Base-by-base conservation (phyloP, 2,888 invertebrate genomes). In the Heliconius charithonia region DNA sequence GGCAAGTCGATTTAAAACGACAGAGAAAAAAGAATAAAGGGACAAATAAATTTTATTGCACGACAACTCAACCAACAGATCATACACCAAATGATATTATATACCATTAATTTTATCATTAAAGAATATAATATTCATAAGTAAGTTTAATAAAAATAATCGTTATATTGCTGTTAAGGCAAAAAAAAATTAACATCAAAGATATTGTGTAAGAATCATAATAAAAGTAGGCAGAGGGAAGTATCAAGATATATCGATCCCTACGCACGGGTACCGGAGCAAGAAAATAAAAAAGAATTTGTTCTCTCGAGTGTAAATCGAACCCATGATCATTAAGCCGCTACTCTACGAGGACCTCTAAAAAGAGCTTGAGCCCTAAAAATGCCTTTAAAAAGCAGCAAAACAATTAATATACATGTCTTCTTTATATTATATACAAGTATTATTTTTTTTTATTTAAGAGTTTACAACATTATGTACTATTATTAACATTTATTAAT, bases 61-160 rank as follows among this genome's bases (percentile, higher is more conserved):
- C 91, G 88, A 87, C 86, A 45, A 88, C 85, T 87, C 37, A 37
- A 89, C 85, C 66, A 81, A 82, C 81, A 80, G 81, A 82, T 86
- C 84, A 91, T 88, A 91, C 87, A 91, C 89, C 87, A 92, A 91
- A 92, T 92, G 92, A 93, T 92, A 93, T 93, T 85, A 86, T 83
- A 93, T 93, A 93, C 88, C 92, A 93, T 93, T 91, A 92, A 91
- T 88, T 88, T 89, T 84, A 56, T 51, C 41, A 59, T 59, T 51
- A 72, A 76, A 67, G 66, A 62, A 75, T 85, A 86, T 86, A 83
- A 67, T 82, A 80, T 63, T 76, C 63, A 75, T 69, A 81, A 75
- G 76, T 73, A 80, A 72, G 67, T 70, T 76, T 67, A 74, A 65
- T 56, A n/a, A 59, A 59, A 59, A 25, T 32, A 72, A 59, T 72